Evolutionary conservation across 37 sponge, comb jelly and placozoan species (phyloP).

Genomic region (Beroe forskalii): DNA sequence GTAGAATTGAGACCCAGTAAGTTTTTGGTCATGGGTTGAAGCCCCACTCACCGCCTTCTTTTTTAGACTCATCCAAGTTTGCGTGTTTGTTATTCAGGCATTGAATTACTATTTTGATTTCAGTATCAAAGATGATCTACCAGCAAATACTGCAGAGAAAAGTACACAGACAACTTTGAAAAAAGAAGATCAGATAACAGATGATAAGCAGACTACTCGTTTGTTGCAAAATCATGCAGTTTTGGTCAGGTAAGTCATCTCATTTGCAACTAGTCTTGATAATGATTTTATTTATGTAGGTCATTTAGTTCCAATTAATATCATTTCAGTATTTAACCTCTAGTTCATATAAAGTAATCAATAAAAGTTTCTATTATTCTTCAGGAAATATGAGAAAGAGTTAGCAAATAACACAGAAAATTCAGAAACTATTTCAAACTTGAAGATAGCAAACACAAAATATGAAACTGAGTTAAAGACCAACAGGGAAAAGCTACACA

Average conservation of each 20-base stretch:
- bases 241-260: not conserved
- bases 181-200: not conserved
- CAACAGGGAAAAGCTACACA: constrained; percentile 41
- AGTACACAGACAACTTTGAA: not conserved
- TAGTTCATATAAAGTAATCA: no score
- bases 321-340: no score
- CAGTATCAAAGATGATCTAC: not conserved
- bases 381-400: constrained; percentile 60
- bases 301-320: no score
- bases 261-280: no score
- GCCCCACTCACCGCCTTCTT: no score
- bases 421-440: constrained; percentile 52
- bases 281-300: no score
- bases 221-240: not conserved
- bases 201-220: not conserved
- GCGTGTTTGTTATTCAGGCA: no score
- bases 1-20: no score
- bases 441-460: constrained; percentile 27
- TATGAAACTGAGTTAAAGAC: not conserved
- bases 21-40: no score
- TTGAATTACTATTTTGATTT: no score
- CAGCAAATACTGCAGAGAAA: not conserved
- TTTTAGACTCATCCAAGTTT: no score
- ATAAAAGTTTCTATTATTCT: no score
- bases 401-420: constrained; percentile 38